Evolutionary conservation across 2,113 vertebrate species (phyloP).

Genomic region (Chloebia gouldiae): DNA sequence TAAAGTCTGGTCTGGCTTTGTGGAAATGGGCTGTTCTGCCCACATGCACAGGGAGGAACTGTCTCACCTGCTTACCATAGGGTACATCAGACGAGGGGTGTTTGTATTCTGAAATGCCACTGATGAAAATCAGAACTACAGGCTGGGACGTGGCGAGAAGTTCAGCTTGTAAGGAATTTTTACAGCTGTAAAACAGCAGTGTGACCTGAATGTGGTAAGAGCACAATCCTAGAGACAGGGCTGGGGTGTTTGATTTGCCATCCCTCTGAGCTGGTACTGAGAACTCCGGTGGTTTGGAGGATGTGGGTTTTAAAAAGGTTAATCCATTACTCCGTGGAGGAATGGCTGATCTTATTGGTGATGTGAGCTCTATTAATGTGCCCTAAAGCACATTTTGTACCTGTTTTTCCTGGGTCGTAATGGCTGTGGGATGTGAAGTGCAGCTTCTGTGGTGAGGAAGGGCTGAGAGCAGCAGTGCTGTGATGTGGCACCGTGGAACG

Average conservation of each 20-base stretch:
- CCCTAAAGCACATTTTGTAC: neutral
- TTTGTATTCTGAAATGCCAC: neutral
- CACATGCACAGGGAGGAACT: neutral
- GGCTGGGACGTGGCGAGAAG: neutral
- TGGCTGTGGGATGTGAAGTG: slow-evolving; percentile 13
- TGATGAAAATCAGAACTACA: neutral
- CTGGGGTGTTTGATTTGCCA: neutral
- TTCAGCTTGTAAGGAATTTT: neutral
- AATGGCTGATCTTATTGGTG: neutral
- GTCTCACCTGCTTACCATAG: neutral
- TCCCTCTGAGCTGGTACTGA: neutral
- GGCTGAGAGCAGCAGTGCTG: neutral
- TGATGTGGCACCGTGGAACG: neutral
- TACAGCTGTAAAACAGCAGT: neutral
- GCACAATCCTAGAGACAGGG: neutral
- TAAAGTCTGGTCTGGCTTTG: neutral
- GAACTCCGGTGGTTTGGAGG: neutral
- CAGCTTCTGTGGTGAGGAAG: neutral
- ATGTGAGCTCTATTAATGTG: neutral
- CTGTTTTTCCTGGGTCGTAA: neutral
- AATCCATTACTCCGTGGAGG: neutral
- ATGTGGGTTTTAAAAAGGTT: slow-evolving; percentile 20
- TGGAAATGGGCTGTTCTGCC: neutral
- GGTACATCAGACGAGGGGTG: neutral
- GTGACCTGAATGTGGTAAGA: neutral